Base-by-base conservation (phyloP, 2,888 invertebrate species). In the Ecdyonurus torrentis region DNA sequence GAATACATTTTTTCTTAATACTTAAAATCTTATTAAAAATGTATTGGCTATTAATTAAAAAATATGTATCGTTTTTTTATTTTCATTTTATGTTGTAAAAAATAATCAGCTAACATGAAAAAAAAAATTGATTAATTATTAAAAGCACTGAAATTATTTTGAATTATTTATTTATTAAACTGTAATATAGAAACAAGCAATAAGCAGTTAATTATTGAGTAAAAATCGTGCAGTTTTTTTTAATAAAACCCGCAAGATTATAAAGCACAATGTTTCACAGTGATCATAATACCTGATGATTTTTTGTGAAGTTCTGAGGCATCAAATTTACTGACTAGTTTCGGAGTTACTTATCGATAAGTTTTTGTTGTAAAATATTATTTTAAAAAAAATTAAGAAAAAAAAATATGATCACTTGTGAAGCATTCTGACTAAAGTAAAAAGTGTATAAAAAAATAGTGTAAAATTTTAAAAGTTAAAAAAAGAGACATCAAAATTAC, bases 391-490 rank as follows among this genome's bases (percentile, higher is more conserved):
- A 20, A 55, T 62, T 61, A 58, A 64, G n/a, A n/a, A n/a, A n/a
- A 67, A 66, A 61, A 19, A 23, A 61, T 25, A 52, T 67, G 66
- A 68, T 65, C 67, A 69, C 68, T 69, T 69, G 67, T 67, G 63
- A 63, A 61, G 55, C 64, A 66, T 64, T 52, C 58, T 61, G 64
- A 65, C 66, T 67, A 67, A 64, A 64, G 62, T 67, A 64, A 65
- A 65, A 66, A 64, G 15, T 37, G 65, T 65, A 60, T 64, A 64
- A 66, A 66, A 67, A 65, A 65, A 61, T 65, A 64, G 66, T 62
- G 64, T 62, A 65, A 62, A n/a, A 66, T 64, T 25, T 52, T 55
- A 62, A 65, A 64, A 58, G 58, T 25, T 63, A 58, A 18, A 61
- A n/a, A n/a, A 58, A 63, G 58, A 62, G 61, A 62, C 61, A 52